Conservation (phyloP, 1,140 invertebrate species). For the Chrysoperla carnea region DNA sequence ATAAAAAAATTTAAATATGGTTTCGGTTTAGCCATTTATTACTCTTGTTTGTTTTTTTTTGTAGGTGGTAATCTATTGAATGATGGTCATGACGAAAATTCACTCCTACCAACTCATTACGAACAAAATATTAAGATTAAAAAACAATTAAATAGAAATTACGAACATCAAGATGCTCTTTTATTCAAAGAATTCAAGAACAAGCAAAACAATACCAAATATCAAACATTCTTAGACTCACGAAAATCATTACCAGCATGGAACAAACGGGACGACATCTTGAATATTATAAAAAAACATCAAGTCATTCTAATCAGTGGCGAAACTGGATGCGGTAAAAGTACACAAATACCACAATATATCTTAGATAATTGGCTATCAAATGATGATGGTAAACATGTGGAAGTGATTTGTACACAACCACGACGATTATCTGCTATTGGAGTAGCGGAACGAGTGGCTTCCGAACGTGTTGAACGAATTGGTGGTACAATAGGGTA, state of each 20-base stretch:
- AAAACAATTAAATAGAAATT: too few species aligned
- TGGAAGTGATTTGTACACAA: constrained; percentile 82
- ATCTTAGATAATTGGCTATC: constrained; percentile 63
- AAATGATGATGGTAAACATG: constrained; percentile 28
- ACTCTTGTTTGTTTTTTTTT: too few species aligned
- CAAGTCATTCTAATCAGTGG: constrained; percentile 65
- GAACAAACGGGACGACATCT: constrained; percentile 40
- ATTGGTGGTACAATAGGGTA: constrained; percentile 72
- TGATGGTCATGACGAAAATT: too few species aligned
- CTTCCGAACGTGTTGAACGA: constrained; percentile 66
- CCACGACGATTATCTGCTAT: constrained; percentile 84
- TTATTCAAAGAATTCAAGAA: constrained; percentile 16
- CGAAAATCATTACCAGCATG: constrained; percentile 48
- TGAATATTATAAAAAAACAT: constrained; percentile 39
- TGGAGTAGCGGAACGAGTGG: constrained; percentile 78
- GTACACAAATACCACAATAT: constrained; percentile 82
- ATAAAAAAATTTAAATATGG: too few species aligned
- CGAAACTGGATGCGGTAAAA: constrained; percentile 79
- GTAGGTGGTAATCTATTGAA: too few species aligned
- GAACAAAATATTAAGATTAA: not conserved
- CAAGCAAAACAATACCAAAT: constrained; percentile 35
- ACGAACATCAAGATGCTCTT: too few species aligned
- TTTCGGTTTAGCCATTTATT: too few species aligned
- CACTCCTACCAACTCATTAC: too few species aligned
- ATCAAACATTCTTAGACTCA: constrained; percentile 38